Evolutionary conservation across 2,113 vertebrate genomes (phyloP).

Genomic region (Terrapene triunguis): DNA sequence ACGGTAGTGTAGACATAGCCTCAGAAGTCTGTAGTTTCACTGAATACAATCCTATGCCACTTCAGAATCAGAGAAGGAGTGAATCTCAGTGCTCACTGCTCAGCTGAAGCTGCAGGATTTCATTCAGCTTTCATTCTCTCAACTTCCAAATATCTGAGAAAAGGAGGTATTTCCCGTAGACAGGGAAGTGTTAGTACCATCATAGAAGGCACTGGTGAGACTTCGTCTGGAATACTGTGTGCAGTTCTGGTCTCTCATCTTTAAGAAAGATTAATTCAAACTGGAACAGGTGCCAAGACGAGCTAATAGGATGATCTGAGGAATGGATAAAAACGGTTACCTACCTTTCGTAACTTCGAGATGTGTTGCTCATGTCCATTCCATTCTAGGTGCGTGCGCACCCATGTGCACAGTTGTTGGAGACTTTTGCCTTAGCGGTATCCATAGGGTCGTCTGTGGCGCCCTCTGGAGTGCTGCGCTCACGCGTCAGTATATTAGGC

Average conservation of each 20-base stretch:
- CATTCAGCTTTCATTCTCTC: background rate
- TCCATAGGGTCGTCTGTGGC: too few relatives aligned
- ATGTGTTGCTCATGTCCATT: too few relatives aligned
- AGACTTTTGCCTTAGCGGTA: too few relatives aligned
- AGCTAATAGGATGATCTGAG: background rate
- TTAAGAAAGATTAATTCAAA: background rate
- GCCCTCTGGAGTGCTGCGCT: too few relatives aligned
- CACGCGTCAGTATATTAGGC: too few relatives aligned
- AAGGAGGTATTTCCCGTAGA: background rate
- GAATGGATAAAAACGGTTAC: background rate
- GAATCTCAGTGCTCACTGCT: background rate
- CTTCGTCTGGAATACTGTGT: background rate
- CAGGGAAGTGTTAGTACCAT: background rate
- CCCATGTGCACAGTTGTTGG: too few relatives aligned
- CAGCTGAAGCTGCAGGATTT: background rate
- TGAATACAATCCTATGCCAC: accelerated
- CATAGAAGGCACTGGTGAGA: background rate
- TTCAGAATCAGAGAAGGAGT: background rate
- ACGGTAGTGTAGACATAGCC: too few relatives aligned
- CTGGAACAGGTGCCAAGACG: background rate
- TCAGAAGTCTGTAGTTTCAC: background rate
- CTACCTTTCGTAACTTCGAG: too few relatives aligned
- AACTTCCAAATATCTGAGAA: background rate
- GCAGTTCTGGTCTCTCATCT: background rate
- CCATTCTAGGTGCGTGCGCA: too few relatives aligned